Conservation (phyloP, 2,113 vertebrate species). For the Tachysurus vachellii region DNA sequence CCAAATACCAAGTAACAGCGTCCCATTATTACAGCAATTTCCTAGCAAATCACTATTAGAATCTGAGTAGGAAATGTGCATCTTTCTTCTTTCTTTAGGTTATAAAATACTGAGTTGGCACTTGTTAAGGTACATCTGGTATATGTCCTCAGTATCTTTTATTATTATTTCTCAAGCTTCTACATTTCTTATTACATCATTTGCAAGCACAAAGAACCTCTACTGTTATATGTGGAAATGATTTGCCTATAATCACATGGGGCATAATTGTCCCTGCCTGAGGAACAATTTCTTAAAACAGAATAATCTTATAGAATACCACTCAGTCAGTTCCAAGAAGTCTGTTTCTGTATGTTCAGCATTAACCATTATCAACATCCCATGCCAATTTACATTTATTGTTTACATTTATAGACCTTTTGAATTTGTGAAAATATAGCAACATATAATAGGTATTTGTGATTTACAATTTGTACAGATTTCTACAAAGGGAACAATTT, state of each 20-base stretch:
- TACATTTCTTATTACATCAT: neutral
- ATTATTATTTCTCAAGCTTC: neutral
- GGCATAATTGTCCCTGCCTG: neutral
- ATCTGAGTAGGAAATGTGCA: neutral
- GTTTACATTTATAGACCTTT: constrained; percentile 14
- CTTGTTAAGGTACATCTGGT: neutral
- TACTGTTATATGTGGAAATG: neutral
- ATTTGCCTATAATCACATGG: neutral
- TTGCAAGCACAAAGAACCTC: neutral
- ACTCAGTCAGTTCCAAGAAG: neutral
- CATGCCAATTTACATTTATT: neutral
- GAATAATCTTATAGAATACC: neutral
- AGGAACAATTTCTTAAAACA: constrained; percentile 1
- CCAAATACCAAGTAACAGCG: neutral
- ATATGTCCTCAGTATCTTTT: neutral
- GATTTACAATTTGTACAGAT: neutral
- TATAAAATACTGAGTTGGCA: neutral
- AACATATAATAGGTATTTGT: neutral
- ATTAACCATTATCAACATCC: constrained; percentile 18
- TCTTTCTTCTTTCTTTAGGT: neutral
- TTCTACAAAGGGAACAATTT: neutral
- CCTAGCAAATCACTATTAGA: neutral
- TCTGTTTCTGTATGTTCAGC: neutral
- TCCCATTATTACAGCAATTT: neutral
- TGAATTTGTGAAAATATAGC: neutral